Evolutionary conservation across 1,140 invertebrate genomes (phyloP).

Genomic region (Hydropsyche tenuis): DNA sequence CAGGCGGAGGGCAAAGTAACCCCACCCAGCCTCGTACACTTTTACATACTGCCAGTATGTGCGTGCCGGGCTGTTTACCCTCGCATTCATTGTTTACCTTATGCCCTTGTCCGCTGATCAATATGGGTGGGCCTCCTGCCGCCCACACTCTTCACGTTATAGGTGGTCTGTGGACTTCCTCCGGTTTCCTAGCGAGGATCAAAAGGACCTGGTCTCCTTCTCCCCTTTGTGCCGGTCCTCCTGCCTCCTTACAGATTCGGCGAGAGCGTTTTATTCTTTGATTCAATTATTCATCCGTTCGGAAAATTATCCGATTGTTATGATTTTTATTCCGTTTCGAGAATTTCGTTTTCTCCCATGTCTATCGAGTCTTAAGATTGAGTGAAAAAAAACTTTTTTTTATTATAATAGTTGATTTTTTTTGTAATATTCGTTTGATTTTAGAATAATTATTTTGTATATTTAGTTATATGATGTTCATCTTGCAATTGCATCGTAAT

Average conservation of each 20-base stretch:
- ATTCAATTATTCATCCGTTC: slow-evolving; percentile 51
- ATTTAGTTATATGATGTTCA: too few relatives aligned
- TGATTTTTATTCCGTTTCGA: slow-evolving; percentile 48
- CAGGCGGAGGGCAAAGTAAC: too few relatives aligned
- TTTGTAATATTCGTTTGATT: neutral
- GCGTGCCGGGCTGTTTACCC: slow-evolving; percentile 50
- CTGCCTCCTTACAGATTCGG: too few relatives aligned
- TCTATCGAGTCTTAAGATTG: neutral
- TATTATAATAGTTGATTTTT: neutral
- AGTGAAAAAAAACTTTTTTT: too few relatives aligned
- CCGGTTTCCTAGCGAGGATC: too few relatives aligned
- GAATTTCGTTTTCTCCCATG: slow-evolving; percentile 26
- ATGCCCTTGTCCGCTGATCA: slow-evolving; percentile 50
- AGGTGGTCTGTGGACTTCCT: too few relatives aligned
- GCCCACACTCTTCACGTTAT: too few relatives aligned
- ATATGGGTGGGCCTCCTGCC: slow-evolving; percentile 40
- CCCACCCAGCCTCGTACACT: neutral
- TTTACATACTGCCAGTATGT: slow-evolving; percentile 35
- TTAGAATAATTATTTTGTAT: neutral
- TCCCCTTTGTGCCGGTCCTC: too few relatives aligned
- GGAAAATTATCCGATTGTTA: slow-evolving; percentile 52
- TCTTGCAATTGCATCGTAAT: too few relatives aligned
- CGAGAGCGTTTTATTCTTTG: slow-evolving; percentile 42
- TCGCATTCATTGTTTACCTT: slow-evolving; percentile 51
- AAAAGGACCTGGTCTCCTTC: neutral